Evolutionary conservation across 2,797 vertebrate species (phyloP).

Genomic region (Carapus acus): DNA sequence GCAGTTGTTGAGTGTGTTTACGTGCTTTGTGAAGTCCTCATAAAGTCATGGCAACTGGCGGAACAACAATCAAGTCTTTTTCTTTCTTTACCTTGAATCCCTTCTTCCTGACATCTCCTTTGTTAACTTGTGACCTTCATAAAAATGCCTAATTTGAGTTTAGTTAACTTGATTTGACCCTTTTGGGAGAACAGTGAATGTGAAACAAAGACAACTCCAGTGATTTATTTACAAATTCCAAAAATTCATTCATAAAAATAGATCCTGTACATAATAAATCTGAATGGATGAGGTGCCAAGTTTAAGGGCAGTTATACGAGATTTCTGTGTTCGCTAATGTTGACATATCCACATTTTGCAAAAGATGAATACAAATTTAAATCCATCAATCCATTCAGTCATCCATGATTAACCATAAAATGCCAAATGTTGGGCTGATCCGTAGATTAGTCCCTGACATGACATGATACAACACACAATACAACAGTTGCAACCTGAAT

Average conservation of each 20-base stretch:
- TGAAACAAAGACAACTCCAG: neutral
- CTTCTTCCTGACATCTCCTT: too few relatives aligned
- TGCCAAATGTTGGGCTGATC: neutral
- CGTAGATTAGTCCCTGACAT: neutral
- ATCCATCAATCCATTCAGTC: too few relatives aligned
- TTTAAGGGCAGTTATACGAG: too few relatives aligned
- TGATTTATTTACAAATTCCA: conserved; percentile 18
- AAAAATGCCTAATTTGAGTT: too few relatives aligned
- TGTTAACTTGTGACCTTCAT: too few relatives aligned
- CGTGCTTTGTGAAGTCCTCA: conserved; percentile 24
- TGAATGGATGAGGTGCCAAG: neutral
- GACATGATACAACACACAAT: neutral
- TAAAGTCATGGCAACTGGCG: conserved; percentile 36
- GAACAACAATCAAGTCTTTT: neutral
- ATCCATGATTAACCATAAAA: too few relatives aligned
- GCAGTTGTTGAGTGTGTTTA: conserved; percentile 22
- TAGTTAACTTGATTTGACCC: too few relatives aligned
- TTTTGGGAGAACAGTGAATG: neutral
- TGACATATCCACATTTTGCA: too few relatives aligned
- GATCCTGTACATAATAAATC: conserved; percentile 20
- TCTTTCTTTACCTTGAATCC: conserved; percentile 6
- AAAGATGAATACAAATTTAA: too few relatives aligned
- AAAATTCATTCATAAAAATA: conserved; percentile 58
- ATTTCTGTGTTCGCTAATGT: too few relatives aligned
- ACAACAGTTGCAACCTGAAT: neutral